A percentile compares a stretch with the other conserved stretches of the same genome.
These are phyloP conservation scores for Ochotona princeps DNA, from an alignment of 2,113 vertebrate genomes.

Conservation along the genomic window DNA sequence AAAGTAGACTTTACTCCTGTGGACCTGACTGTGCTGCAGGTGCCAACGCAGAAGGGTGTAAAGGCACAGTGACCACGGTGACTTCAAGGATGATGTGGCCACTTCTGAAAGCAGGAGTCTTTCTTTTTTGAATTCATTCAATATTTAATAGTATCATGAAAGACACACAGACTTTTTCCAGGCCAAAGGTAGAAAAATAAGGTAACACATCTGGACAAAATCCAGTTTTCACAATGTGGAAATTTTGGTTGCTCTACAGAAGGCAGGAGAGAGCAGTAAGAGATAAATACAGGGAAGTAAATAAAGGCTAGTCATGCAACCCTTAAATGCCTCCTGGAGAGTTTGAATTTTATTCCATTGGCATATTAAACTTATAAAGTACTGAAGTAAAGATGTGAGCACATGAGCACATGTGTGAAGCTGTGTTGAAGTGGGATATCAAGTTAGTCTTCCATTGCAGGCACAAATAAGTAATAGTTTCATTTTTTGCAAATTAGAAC, in stretches of 20 bases:
- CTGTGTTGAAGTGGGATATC: background rate
- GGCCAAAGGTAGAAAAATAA: background rate
- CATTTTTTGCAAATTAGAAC: background rate
- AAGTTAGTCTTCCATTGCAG: background rate
- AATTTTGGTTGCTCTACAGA: background rate
- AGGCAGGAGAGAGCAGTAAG: background rate
- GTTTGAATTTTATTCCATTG: background rate
- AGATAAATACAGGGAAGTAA: background rate
- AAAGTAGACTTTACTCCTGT: background rate
- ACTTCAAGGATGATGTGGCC: background rate
- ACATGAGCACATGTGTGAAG: background rate
- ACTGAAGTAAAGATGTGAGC: background rate
- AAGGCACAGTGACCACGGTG: background rate
- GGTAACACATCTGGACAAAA: background rate
- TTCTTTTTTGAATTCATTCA: background rate
- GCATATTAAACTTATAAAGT: background rate
- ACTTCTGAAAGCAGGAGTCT: background rate
- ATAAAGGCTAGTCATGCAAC: background rate
- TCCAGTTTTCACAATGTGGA: background rate
- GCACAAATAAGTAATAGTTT: background rate
- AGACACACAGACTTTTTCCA: background rate
- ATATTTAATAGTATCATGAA: background rate
- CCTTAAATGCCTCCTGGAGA: background rate
- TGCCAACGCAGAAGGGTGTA: background rate
- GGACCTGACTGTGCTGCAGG: background rate